Evolutionary conservation across 1,140 invertebrate genomes (phyloP).

Genomic region (Euura saliciscinereae): DNA sequence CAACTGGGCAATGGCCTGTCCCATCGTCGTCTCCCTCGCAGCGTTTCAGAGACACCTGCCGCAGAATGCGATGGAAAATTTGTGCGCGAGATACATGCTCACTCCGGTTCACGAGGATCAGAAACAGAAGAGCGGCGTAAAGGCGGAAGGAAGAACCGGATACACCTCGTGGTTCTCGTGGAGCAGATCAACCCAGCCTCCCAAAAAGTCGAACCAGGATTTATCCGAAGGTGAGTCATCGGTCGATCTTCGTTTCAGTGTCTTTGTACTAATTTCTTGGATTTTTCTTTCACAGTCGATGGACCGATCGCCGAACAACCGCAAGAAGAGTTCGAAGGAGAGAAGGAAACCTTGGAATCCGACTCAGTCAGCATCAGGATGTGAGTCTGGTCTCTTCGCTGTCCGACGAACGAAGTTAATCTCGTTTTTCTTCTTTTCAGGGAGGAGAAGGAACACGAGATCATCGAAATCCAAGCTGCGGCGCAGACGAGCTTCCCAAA

Average conservation of each 20-base stretch:
- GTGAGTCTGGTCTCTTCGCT: not conserved
- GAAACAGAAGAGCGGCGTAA: conserved; percentile 41
- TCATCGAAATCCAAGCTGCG: conserved; percentile 32
- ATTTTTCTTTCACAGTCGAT: conserved; percentile 23
- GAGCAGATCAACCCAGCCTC: conserved; percentile 55
- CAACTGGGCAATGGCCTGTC: conserved; percentile 86
- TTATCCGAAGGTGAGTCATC: conserved; percentile 29
- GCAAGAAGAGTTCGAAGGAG: conserved; percentile 27
- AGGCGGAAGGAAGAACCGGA: conserved; percentile 47
- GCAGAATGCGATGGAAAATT: conserved; percentile 50
- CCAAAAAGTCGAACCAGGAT: conserved; percentile 41
- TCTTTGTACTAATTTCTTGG: not conserved
- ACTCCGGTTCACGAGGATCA: conserved; percentile 45
- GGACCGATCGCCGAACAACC: conserved; percentile 18
- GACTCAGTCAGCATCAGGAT: conserved; percentile 1
- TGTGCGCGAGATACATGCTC: conserved; percentile 56
- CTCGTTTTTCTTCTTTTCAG: conserved; percentile 24
- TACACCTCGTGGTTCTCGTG: conserved; percentile 68
- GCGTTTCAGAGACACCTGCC: conserved; percentile 85
- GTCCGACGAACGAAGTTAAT: conserved; percentile 6
- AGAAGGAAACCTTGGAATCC: conserved; percentile 26
- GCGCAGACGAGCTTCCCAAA: conserved; percentile 39
- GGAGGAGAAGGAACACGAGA: conserved; percentile 35
- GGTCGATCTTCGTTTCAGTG: not conserved
- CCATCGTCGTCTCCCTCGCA: conserved; percentile 83